Evolutionary conservation across 2,113 vertebrate genomes (phyloP), one percentile per base, ranked within the genome.

Genomic region (Theropithecus gelada): DNA sequence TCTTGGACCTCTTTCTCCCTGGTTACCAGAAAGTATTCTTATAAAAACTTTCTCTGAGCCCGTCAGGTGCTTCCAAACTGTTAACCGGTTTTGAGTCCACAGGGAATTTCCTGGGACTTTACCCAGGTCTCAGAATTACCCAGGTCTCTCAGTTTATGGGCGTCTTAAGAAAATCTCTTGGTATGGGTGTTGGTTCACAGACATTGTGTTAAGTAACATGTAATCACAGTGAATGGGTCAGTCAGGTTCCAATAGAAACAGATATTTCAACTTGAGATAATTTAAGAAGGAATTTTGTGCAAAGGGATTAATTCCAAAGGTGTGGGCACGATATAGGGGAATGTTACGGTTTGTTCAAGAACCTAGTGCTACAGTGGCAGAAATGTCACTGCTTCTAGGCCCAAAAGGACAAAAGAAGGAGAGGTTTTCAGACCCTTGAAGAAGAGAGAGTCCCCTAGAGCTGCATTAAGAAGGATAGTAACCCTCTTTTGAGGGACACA

Each of bases 241-340:
- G 5, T 82, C 76, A 83, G 50, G 1, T 61, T 50, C 27, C 59
- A 64, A 35, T 2, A 88, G 38, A 91, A 95, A 52, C 13, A 88
- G 20, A 72, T 94, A 84, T 59, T 88, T 80, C 88, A 93, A 73
- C 84, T 80, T 88, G 61, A 68, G 43, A 48, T 72, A 82, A 70
- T 88, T 73, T 8, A 84, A 68, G 50, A 75, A 55, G 9, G 32
- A 70, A 73, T 97, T 64, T 64, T 76, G 79, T 84, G 80, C n/a
- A 61, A 88, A 88, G n/a, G 14, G 50, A 61, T 93, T 93, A 20
- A 50, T 95, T 91, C 70, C 25, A 91, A 61, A 45, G n/a, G 6
- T 90, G 9, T 91, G 17, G 17, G 6, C 68, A 80, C 9, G 6
- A 1, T 86, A 18, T 72, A 38, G 52, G 3, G 43, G 38, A 78